phyloP scores from a whole-genome alignment of 2,113 vertebrate species.

The Lonchura striata region DNA sequence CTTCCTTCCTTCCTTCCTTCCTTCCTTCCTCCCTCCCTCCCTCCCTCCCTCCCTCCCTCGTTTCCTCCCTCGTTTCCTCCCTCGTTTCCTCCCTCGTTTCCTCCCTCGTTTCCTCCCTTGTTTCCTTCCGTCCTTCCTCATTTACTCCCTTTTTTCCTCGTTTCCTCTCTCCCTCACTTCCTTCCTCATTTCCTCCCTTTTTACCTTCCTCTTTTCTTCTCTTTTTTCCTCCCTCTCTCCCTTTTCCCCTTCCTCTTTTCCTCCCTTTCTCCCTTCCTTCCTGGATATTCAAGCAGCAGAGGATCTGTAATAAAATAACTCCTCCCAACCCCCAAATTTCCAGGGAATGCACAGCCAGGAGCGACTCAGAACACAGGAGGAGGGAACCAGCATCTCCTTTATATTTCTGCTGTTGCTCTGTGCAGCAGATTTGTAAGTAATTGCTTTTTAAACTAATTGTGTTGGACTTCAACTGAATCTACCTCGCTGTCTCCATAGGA shows the following conservation, averaged over 20 bases:
- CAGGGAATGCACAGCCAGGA: neutral
- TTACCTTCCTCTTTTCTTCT: neutral
- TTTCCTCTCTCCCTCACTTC: neutral
- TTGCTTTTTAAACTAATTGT: neutral
- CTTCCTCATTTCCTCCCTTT: neutral
- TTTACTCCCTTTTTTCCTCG: neutral
- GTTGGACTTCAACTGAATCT: neutral
- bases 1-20: rapidly evolving
- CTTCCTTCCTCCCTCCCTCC: neutral
- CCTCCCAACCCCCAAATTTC: neutral
- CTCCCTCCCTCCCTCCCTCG: too few species aligned
- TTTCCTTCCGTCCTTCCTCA: too few species aligned
- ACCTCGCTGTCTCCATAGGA: neutral
- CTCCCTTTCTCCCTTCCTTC: neutral
- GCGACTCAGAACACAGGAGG: too few species aligned
- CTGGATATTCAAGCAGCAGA: neutral
- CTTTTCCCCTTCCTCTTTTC: neutral
- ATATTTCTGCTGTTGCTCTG: neutral
- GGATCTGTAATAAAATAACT: neutral
- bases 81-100: neutral
- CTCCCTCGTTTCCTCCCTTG: neutral
- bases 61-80: neutral
- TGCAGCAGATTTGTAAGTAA: neutral
- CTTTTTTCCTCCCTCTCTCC: neutral
- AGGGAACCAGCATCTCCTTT: neutral